Evolutionary conservation across 2,888 invertebrate species (phyloP).

Genomic region (Pyrgus malvae): DNA sequence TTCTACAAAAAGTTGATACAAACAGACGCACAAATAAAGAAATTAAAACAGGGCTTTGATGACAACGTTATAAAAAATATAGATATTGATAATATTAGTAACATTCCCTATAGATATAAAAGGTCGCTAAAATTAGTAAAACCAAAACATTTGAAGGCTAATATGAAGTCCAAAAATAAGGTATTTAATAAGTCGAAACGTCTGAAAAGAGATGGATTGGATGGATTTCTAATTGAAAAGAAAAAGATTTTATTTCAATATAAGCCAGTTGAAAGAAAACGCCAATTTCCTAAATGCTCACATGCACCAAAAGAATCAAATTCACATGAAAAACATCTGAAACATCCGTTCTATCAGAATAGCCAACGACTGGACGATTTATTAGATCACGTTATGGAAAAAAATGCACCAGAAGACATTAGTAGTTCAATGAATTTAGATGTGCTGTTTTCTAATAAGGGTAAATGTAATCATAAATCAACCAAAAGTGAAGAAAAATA

Average conservation of each 20-base stretch:
- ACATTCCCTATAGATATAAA: constrained; percentile 44
- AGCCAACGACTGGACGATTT: constrained; percentile 56
- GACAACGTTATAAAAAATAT: constrained; percentile 23
- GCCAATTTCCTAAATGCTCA: constrained; percentile 54
- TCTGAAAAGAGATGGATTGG: constrained; percentile 21
- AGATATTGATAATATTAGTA: constrained; percentile 25
- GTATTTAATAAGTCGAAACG: constrained; percentile 28
- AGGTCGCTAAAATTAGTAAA: constrained; percentile 41
- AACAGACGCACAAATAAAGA: constrained; percentile 61
- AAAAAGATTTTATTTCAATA: constrained; percentile 52
- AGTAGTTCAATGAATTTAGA: background rate
- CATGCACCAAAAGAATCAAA: constrained; percentile 51
- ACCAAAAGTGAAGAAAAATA: background rate
- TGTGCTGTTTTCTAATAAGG: constrained; percentile 7
- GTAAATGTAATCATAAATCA: constrained; percentile 5
- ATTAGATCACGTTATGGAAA: constrained; percentile 49
- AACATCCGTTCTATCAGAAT: constrained; percentile 62
- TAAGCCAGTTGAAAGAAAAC: constrained; percentile 37
- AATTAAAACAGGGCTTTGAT: constrained; percentile 45
- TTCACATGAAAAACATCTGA: constrained; percentile 52
- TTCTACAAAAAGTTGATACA: constrained; percentile 64
- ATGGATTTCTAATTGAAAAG: constrained; percentile 51
- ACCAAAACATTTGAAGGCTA: background rate
- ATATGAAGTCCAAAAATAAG: constrained; percentile 2
- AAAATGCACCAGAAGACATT: constrained; percentile 34